Base-by-base conservation (phyloP, 2,888 invertebrate genomes). In the Odontomyia ornata region DNA sequence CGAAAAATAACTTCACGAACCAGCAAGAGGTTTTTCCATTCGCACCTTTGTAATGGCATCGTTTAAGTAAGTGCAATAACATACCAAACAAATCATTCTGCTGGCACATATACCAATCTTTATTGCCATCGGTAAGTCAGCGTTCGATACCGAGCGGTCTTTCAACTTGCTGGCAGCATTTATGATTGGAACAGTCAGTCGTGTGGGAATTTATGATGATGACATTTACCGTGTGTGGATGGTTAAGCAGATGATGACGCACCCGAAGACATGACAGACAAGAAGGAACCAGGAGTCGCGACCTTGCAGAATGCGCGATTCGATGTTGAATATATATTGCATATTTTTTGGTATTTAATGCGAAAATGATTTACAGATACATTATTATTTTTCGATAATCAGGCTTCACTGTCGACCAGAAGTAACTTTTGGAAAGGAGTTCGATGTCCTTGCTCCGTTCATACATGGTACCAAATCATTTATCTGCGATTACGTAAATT, bases 21-120 rank as follows among this genome's bases (percentile, higher is more conserved):
- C 25, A 62, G 28, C 25, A 13, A 62, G 23, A 25, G 62, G 28
- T 27, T 62, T 28, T 62, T 28, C 9, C 15, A 27, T 65, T 65
- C 36, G 25, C 62, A 36, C 27, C 28, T n/a, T 65, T 65, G 65
- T 65, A 65, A 65, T 65, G 27, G 27, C 65, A 21, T 18, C 36
- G 30, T 46, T 69, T 69, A 69, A 69, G 47, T 69, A 47, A 69
- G 47, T 47, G 69, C 69, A 18, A 69, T 69, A 47, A 69, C 69
- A 69, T 69, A 21, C 47, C 47, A 47, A 69, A 69, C 69, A 69
- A 69, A 69, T 69, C 69, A 69, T 69, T 69, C 21, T 47, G 21
- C 69, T 69, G 69, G 69, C 69, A 69, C 43, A 69, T 69, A 69
- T 69, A 18, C 47, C 69, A 43, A 69, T 46, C 27, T 69, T 69